A percentile compares a stretch with the other conserved stretches of the same genome.
Conservation (phyloP, 2,797 vertebrate species). For the Sciurus carolinensis region DNA sequence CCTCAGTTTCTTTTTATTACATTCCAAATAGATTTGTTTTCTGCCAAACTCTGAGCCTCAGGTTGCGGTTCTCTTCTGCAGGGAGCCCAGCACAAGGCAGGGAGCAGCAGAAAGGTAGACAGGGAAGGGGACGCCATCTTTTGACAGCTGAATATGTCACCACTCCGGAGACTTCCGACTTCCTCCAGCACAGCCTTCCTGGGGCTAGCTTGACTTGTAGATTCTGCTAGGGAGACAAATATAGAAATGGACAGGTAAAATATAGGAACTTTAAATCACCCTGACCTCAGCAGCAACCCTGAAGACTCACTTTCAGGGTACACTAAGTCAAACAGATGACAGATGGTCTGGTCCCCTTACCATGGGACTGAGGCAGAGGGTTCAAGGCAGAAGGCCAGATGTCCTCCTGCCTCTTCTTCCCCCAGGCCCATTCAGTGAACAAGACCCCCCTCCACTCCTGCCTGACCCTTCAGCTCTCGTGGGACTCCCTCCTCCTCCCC, state of each 20-base stretch:
- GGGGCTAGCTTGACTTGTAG: not conserved
- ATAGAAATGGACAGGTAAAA: not conserved
- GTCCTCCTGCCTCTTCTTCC: not conserved
- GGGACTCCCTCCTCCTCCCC: fast-evolving
- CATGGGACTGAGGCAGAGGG: fast-evolving
- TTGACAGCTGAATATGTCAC: fast-evolving
- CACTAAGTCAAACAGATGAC: not conserved
- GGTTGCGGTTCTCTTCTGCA: not conserved
- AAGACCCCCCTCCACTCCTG: not conserved
- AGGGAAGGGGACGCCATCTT: not conserved
- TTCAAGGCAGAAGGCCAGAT: not conserved
- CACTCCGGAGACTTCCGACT: not conserved
- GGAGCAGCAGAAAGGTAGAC: not conserved
- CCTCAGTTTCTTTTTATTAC: not conserved
- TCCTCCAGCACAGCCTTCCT: not conserved
- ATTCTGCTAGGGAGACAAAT: not conserved
- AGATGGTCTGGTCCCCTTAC: not conserved
- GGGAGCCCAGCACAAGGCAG: not conserved
- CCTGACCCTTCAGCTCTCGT: not conserved
- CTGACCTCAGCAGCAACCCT: not conserved
- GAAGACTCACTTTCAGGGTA: not conserved
- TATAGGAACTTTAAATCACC: not conserved
- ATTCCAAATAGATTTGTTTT: slow-evolving; percentile 1
- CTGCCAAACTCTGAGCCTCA: not conserved
- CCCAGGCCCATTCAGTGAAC: not conserved